Evolutionary conservation across 2,888 invertebrate genomes (phyloP).

Genomic region (Eupelmus urozonus): DNA sequence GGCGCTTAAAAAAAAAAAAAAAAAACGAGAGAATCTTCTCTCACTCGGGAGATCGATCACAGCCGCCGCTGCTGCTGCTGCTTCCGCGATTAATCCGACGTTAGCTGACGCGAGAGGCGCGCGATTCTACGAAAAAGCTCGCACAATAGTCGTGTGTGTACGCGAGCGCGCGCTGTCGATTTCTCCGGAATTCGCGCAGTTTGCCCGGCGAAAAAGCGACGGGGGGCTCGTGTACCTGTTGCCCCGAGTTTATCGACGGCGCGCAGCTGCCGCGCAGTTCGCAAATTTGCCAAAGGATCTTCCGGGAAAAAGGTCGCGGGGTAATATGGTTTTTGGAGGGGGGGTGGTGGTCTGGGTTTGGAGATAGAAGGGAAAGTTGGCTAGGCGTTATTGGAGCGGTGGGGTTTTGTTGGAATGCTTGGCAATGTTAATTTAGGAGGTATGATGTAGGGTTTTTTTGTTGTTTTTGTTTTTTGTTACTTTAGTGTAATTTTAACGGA

Average conservation of each 20-base stretch:
- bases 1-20: slow-evolving; percentile 23
- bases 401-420: too few species aligned
- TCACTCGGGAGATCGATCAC: slow-evolving; percentile 23
- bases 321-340: too few species aligned
- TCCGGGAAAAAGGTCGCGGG: neutral
- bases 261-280: slow-evolving; percentile 32
- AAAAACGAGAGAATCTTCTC: slow-evolving; percentile 9
- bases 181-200: slow-evolving; percentile 14
- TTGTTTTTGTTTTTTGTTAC: too few species aligned
- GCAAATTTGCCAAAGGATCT: slow-evolving; percentile 46
- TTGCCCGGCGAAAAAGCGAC: slow-evolving; percentile 7
- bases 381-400: too few species aligned
- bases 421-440: too few species aligned
- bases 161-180: neutral
- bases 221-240: slow-evolving; percentile 53
- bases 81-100: slow-evolving; percentile 21
- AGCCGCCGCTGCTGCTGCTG: neutral
- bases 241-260: slow-evolving; percentile 55
- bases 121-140: neutral
- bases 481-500: too few species aligned
- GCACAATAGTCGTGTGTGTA: neutral
- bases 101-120: slow-evolving; percentile 12
- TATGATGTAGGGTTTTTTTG: too few species aligned
- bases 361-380: too few species aligned
- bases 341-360: too few species aligned